phyloP scores from a whole-genome alignment of 2,797 vertebrate species.

The Darevskia mixta region DNA sequence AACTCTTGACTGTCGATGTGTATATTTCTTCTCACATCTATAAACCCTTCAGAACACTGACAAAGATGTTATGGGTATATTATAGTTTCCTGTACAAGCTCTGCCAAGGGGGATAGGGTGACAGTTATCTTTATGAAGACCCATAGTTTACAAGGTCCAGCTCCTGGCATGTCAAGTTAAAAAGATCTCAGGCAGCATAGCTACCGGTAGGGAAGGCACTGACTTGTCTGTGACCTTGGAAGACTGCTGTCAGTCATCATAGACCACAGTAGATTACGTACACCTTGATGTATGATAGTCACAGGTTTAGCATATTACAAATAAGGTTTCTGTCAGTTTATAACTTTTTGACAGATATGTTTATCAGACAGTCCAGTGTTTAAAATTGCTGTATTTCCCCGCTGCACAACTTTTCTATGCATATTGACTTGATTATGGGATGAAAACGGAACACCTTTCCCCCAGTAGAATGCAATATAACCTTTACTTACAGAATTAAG shows the following conservation, averaged over 20 bases:
- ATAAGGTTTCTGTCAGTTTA: not conserved
- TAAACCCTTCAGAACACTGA: not conserved
- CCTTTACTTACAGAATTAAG: not conserved
- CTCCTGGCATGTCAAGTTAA: not conserved
- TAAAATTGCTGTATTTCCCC: not conserved
- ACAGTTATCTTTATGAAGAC: not conserved
- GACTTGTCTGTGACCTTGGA: not conserved
- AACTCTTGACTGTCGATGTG: not conserved
- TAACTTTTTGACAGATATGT: slow-evolving; percentile 6
- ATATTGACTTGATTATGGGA: not conserved
- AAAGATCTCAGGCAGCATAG: not conserved
- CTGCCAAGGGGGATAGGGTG: not conserved
- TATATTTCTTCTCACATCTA: not conserved
- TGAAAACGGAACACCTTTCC: not conserved
- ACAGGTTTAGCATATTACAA: not conserved
- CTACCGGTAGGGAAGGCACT: not conserved
- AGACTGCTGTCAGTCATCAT: too few species aligned
- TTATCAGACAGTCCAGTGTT: not conserved
- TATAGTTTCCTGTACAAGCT: not conserved
- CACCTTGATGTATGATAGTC: too few species aligned
- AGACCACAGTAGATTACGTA: not conserved
- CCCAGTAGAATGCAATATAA: not conserved
- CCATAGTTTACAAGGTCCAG: not conserved
- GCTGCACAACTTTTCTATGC: not conserved
- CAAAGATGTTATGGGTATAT: not conserved